Percentiles rank a stretch among this genome's conserved stretches.
phyloP scores from a whole-genome alignment of 2,888 invertebrate genomes.

The Vandiemenella viatica region DNA sequence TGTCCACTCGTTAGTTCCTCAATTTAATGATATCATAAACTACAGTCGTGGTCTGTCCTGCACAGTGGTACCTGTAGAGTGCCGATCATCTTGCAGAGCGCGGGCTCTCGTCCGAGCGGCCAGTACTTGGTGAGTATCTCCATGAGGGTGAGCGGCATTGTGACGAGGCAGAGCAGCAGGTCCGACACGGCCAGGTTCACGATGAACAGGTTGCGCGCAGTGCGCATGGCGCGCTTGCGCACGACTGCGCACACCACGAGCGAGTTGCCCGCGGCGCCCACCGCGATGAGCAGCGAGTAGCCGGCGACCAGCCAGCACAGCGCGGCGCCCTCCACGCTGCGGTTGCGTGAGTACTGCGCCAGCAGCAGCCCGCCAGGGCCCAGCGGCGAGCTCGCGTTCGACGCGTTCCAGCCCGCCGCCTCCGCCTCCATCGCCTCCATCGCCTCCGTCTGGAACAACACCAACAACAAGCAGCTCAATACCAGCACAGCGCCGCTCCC shows the following conservation, averaged over 20 bases:
- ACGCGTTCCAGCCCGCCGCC: background rate
- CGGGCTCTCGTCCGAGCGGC: constrained; percentile 64
- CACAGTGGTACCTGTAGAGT: constrained; percentile 52
- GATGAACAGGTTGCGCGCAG: constrained; percentile 85
- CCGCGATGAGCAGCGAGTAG: constrained; percentile 58
- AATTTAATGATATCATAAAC: too few relatives aligned
- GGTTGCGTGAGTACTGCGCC: constrained; percentile 34
- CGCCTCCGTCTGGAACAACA: too few relatives aligned
- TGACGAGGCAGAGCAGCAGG: constrained; percentile 71
- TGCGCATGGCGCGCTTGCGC: constrained; percentile 76
- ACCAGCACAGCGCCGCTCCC: too few relatives aligned
- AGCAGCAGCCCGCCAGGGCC: background rate
- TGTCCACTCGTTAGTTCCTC: too few relatives aligned
- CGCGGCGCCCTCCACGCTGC: constrained; percentile 53
- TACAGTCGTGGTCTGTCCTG: too few relatives aligned
- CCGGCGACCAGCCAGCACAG: constrained; percentile 49
- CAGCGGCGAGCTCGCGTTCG: background rate
- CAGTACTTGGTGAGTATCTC: constrained; percentile 74
- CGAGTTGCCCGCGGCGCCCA: constrained; percentile 73
- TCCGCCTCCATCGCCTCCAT: too few relatives aligned
- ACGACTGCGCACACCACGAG: constrained; percentile 67
- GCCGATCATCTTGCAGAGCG: constrained; percentile 72
- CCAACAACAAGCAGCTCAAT: too few relatives aligned
- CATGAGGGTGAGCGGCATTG: constrained; percentile 79
- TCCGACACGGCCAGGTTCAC: constrained; percentile 78